Evolutionary conservation across 2,888 invertebrate species (phyloP).

Genomic region (Lapara coniferarum): DNA sequence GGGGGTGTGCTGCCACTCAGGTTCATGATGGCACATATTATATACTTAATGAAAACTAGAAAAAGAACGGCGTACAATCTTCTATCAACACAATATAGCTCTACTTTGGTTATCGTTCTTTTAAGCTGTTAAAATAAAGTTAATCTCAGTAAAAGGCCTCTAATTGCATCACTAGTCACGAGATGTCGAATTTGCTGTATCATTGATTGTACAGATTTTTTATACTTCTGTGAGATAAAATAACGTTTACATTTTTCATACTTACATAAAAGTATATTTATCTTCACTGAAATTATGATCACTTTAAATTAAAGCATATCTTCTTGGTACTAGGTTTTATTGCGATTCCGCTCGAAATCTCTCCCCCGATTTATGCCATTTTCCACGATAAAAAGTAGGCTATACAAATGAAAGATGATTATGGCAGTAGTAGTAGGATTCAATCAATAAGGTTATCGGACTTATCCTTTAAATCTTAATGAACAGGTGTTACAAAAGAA

Average conservation of each 20-base stretch:
- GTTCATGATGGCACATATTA: not conserved
- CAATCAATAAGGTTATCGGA: too few relatives aligned
- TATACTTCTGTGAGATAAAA: not conserved
- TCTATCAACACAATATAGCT: not conserved
- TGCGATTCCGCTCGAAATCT: too few relatives aligned
- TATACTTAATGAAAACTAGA: not conserved
- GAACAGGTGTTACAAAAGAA: too few relatives aligned
- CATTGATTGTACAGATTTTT: slow-evolving; percentile 21
- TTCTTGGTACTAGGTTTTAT: too few relatives aligned
- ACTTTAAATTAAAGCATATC: too few relatives aligned
- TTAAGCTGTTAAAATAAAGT: not conserved
- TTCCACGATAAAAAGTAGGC: too few relatives aligned
- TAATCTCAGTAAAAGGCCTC: not conserved
- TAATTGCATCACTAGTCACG: slow-evolving; percentile 30
- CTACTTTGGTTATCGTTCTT: not conserved
- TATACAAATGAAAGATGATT: too few relatives aligned
- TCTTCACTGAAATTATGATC: too few relatives aligned
- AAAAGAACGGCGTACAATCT: not conserved
- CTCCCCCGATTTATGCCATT: too few relatives aligned
- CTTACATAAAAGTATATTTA: not conserved
- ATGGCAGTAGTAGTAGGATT: too few relatives aligned
- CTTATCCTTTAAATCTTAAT: too few relatives aligned
- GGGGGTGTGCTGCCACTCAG: too few relatives aligned
- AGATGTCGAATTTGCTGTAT: slow-evolving; percentile 23
- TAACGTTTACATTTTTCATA: not conserved